These are phyloP conservation scores for Psilopogon haemacephalus DNA, from an alignment of 2,113 vertebrate species.

Conservation along the genomic window DNA sequence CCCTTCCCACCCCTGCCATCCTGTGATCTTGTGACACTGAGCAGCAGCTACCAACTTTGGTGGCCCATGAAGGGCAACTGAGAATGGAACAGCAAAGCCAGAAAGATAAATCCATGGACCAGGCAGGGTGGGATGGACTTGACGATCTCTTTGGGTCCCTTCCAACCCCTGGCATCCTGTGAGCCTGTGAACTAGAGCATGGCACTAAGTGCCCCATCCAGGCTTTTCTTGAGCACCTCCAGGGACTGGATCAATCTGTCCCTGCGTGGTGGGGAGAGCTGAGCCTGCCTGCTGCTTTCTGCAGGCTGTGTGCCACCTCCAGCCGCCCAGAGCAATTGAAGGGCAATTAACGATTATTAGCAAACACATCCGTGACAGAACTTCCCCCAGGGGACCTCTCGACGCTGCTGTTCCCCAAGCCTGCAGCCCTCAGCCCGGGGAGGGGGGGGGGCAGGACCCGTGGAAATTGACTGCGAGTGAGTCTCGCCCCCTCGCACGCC, in stretches of 20 bases:
- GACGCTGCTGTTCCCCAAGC: not conserved
- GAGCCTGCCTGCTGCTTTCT: accelerated
- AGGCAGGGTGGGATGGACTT: too few relatives aligned
- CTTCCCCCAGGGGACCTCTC: not conserved
- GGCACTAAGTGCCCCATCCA: too few relatives aligned
- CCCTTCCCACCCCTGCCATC: too few relatives aligned
- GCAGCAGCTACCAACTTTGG: accelerated
- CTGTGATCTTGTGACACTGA: accelerated
- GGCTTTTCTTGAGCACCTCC: too few relatives aligned
- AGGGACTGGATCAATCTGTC: too few relatives aligned
- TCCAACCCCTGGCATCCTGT: too few relatives aligned
- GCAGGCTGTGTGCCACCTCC: not conserved
- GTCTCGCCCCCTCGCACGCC: accelerated
- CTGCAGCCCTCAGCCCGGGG: not conserved
- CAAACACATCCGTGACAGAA: accelerated
- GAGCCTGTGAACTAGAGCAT: too few relatives aligned
- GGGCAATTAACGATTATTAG: not conserved
- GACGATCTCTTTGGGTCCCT: too few relatives aligned
- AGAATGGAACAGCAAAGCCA: not conserved
- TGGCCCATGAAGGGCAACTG: not conserved
- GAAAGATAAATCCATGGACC: accelerated
- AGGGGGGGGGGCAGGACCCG: not conserved
- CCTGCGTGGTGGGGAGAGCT: accelerated
- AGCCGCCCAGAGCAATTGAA: not conserved
- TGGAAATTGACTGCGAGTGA: not conserved